Conservation (phyloP, 2,113 vertebrate species). For the Zosterops lateralis region DNA sequence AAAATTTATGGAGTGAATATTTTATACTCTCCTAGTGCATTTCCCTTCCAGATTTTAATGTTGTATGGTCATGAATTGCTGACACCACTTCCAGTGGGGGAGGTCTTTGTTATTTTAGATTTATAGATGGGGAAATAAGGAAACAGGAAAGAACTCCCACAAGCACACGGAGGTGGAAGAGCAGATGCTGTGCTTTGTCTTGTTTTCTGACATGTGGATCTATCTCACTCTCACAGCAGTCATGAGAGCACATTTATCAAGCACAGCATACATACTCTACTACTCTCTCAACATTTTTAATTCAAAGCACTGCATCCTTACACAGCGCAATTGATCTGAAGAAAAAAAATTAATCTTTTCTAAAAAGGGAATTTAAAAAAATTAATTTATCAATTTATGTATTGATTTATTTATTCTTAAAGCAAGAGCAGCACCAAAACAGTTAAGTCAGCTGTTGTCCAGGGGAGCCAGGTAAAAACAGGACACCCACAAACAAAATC, state of each 20-base stretch:
- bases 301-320: background rate
- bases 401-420: background rate
- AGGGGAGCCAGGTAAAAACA: background rate
- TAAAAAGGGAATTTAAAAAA: background rate
- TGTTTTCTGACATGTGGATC: background rate
- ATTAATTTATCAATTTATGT: background rate
- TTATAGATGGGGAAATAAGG: background rate
- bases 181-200: constrained; percentile 18
- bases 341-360: background rate
- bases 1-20: background rate
- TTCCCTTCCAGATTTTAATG: background rate
- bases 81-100: background rate
- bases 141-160: constrained; percentile 18
- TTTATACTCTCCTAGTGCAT: background rate
- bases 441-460: background rate
- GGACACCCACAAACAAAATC: background rate
- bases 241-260: background rate
- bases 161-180: background rate
- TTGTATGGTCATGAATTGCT: background rate
- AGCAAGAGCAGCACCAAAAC: background rate
- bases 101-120: constrained; percentile 6
- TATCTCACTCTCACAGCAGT: background rate
- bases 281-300: background rate
- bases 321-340: background rate
- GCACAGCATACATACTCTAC: background rate